Base-by-base conservation (phyloP, 2,797 vertebrate species). In the Gastrophryne carolinensis region DNA sequence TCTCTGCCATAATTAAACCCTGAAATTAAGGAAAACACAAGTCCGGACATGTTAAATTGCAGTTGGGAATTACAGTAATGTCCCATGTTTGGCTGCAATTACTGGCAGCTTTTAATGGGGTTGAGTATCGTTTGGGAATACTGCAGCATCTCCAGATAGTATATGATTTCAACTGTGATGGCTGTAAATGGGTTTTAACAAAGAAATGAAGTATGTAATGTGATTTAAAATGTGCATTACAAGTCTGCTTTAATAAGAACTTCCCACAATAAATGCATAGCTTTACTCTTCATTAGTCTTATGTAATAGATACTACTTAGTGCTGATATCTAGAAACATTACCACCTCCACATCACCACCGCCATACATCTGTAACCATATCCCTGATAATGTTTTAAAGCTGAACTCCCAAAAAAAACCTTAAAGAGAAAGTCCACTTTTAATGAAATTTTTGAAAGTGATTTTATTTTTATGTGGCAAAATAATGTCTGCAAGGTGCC, bases 161-260 rank as follows among this genome's bases (percentile, higher is more conserved):
- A 56, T 57, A 56, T 30, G 54, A 24, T 32, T 9, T 62, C 58
- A 39, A 21, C 10, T 63, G 8, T 54, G 60, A 73, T 17, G 26
- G 17, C 26, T n/a, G 19, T 34, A 23, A 47, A 44, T 73, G 34
- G 19, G 47, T 54, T 73, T 72, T 44, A 44, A 32, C 24, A 50
- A 56, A 23, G 23, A 56, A 56, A 41, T 69, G 23, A 69, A 30
- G 66, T 56, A 29, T 56, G 66, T 56, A 69, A 69, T 56, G 66
- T 11, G 35, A 57, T 69, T 57, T 41, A 2, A 29, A 23, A 44
- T 56, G 13, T 35, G 79, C 81, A 68, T 56, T 2, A 52, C 0
- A 74, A 35, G 6, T 61, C 49, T 8, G n/a, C 49, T 32, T 32
- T 69, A 62, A 47, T 69, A 12, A 80, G 19, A 60, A 79, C 72